Evolutionary conservation across 1,140 invertebrate species (phyloP).

Genomic region (Heliconius eleuchia): DNA sequence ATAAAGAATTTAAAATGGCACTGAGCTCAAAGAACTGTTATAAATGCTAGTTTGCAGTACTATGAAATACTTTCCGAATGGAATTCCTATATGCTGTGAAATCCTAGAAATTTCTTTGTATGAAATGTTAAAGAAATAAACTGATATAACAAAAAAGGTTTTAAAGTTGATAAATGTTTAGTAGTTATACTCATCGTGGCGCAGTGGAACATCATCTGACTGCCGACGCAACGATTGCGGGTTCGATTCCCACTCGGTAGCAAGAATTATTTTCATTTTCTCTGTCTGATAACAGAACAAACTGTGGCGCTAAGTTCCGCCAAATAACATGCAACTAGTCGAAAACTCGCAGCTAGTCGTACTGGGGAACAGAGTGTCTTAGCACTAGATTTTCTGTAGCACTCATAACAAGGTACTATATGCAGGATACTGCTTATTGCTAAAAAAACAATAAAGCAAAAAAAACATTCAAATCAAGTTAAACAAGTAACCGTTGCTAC

Average conservation of each 20-base stretch:
- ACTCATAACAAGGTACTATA: no score
- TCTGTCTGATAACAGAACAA: neutral
- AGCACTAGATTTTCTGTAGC: neutral
- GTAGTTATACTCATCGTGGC: neutral
- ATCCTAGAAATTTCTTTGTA: neutral
- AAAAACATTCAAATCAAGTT: no score
- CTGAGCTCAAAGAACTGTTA: neutral
- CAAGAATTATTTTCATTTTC: neutral
- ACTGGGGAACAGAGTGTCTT: neutral
- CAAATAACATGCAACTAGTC: neutral
- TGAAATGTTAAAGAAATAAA: neutral
- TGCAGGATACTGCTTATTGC: no score
- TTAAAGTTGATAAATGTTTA: neutral
- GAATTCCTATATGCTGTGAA: neutral
- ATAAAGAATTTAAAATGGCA: no score
- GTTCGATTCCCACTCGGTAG: neutral
- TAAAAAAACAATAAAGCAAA: no score
- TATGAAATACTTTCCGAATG: neutral
- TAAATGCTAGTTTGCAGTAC: neutral
- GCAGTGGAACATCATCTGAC: neutral
- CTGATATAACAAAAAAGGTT: neutral
- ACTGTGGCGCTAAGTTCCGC: neutral
- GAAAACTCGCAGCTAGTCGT: neutral
- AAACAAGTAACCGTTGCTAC: no score
- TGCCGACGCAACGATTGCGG: neutral